Conservation (phyloP, 1,140 invertebrate species). For the Drosophila pallidifrons region DNA sequence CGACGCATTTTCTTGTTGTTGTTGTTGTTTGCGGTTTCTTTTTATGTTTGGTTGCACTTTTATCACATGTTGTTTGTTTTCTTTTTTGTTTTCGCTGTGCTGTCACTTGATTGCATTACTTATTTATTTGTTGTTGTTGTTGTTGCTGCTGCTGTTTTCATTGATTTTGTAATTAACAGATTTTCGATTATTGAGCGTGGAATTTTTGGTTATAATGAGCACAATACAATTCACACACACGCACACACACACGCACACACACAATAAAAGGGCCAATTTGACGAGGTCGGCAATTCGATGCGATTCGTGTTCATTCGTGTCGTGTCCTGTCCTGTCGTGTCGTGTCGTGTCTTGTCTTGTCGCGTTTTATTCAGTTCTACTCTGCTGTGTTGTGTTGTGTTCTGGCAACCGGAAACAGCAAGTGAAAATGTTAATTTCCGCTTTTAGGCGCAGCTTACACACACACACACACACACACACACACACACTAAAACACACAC, state of each 20-base stretch:
- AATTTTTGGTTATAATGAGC: slow-evolving; percentile 15
- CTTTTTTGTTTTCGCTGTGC: slow-evolving; percentile 8
- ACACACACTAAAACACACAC: neutral
- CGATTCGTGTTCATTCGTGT: neutral
- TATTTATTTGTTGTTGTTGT: neutral
- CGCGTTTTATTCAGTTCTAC: slow-evolving; percentile 12
- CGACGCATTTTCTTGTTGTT: slow-evolving; percentile 35
- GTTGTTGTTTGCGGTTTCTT: slow-evolving; percentile 12
- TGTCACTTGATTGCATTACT: slow-evolving; percentile 33
- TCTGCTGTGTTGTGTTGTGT: slow-evolving; percentile 16
- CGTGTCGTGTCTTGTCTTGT: slow-evolving; percentile 9
- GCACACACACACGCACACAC: neutral
- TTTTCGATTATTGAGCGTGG: slow-evolving; percentile 34
- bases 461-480: slow-evolving; percentile 30
- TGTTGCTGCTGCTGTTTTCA: slow-evolving; percentile 16
- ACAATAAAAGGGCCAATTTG: slow-evolving; percentile 19
- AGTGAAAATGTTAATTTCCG: slow-evolving; percentile 81
- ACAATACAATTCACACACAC: slow-evolving; percentile 25
- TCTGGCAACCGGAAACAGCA: slow-evolving; percentile 70
- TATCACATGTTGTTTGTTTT: slow-evolving; percentile 35
- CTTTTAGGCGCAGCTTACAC: slow-evolving; percentile 55
- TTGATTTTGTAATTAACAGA: slow-evolving; percentile 42
- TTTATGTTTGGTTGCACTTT: slow-evolving; percentile 36
- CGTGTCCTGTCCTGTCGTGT: slow-evolving; percentile 7
- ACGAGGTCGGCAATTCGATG: slow-evolving; percentile 6